Base-by-base conservation (phyloP, 2,888 invertebrate species). In the Oscheius sp. region DNA sequence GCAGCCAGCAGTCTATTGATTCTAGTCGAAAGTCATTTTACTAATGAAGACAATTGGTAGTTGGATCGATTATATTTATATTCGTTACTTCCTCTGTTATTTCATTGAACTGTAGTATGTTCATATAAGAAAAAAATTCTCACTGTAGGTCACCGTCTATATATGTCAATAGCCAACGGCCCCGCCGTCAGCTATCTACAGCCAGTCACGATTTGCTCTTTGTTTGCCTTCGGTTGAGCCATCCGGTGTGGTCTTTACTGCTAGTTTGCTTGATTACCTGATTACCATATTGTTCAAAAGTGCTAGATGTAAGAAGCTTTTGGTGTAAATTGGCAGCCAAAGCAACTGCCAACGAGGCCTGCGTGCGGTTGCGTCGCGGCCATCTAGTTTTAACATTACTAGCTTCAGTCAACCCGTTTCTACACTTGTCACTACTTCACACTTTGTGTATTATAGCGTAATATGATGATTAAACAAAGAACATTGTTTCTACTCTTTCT, bases 341-440 rank as follows among this genome's bases (percentile, higher is more conserved):
- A 54, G 54, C 33, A 33, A 33, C 32, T 49, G 22, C 20, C 28
- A 30, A 54, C 68, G 71, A 72, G 71, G 72, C 74, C 70, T 68
- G 74, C 74, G 74, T 69, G 74, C 74, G 74, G 68, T 49, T 32
- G 74, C 74, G 74, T 59, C 54, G 74, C 72, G 74, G 72, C 56
- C 57, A 26, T 62, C 20, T 33, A 32, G 49, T 62, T 62, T 49
- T n/a, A 41, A 49, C 33, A 45, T 45, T 62, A 47, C 33, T 45
- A 22, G 47, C 38, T 22, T 24, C 20, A 56, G 22, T 1, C 26
- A 50, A 50, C 22, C 50, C 24, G 26, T 22, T 50, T 50, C n/a
- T n/a, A n/a, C n/a, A n/a, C n/a, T n/a, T 50, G 26, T n/a, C 24
- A 30, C 50, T n/a, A 26, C 26, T 50, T 50, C 50, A 50, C 50